phyloP scores from a whole-genome alignment of 2,113 vertebrate genomes.

The Prionailurus bengalensis region DNA sequence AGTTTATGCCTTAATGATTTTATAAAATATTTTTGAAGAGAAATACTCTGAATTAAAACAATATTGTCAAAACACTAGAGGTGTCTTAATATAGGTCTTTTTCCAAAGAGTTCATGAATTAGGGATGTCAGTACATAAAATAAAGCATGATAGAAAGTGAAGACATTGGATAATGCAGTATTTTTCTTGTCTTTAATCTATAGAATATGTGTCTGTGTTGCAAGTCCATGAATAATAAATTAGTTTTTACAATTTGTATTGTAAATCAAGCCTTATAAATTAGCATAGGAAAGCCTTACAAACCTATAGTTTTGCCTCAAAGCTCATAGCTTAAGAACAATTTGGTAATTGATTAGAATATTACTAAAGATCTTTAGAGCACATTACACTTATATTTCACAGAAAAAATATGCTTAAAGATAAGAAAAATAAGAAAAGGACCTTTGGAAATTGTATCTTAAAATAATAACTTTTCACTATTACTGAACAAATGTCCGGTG shows the following conservation, averaged over 20 bases:
- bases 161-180: neutral
- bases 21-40: neutral
- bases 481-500: neutral
- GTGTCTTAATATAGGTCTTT: neutral
- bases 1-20: neutral
- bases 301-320: conserved; percentile 46
- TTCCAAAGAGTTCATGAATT: neutral
- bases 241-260: conserved; percentile 56
- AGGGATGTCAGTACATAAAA: neutral
- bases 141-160: neutral
- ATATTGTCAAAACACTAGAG: neutral
- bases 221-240: neutral
- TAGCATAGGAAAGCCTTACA: neutral
- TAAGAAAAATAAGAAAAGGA: neutral
- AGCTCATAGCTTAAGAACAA: conserved; percentile 33
- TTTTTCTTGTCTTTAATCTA: neutral
- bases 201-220: neutral
- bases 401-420: conserved; percentile 9
- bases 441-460: neutral
- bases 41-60: conserved; percentile 6
- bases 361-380: neutral
- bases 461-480: conserved; percentile 43
- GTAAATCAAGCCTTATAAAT: conserved; percentile 5
- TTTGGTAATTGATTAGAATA: conserved; percentile 38
- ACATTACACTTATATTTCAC: neutral